These are phyloP conservation scores for Pteropus alecto DNA, from an alignment of 2,113 vertebrate genomes.

Conservation along the genomic window DNA sequence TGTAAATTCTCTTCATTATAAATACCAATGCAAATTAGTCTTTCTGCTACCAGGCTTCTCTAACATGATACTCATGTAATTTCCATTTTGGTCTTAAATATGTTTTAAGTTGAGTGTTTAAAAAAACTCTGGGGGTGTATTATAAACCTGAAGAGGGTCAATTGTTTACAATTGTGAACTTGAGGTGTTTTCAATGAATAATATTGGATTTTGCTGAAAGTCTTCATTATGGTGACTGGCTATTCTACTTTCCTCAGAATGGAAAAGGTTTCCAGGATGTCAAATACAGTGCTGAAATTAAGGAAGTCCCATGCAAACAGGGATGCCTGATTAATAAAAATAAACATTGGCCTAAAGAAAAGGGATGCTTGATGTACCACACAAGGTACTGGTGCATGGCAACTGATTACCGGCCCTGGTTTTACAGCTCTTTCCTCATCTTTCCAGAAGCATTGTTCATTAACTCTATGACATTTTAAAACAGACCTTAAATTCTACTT, in stretches of 20 bases:
- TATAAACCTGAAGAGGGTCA: neutral
- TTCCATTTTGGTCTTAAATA: conserved; percentile 64
- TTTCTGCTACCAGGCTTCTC: conserved; percentile 46
- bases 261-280: neutral
- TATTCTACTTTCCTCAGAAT: neutral
- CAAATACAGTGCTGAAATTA: neutral
- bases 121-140: neutral
- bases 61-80: conserved; percentile 58
- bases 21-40: conserved; percentile 76
- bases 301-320: neutral
- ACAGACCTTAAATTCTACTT: conserved; percentile 50
- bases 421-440: neutral
- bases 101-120: conserved; percentile 50
- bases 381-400: neutral
- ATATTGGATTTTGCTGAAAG: neutral
- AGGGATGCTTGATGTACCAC: neutral
- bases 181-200: neutral
- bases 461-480: conserved; percentile 43
- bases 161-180: conserved; percentile 14
- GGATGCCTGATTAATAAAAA: neutral
- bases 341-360: neutral
- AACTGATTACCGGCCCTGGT: neutral
- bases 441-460: conserved; percentile 46
- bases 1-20: conserved; percentile 66
- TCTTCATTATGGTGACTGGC: neutral